Conservation (phyloP, 2,113 vertebrate species). For the Salvelinus sp. region DNA sequence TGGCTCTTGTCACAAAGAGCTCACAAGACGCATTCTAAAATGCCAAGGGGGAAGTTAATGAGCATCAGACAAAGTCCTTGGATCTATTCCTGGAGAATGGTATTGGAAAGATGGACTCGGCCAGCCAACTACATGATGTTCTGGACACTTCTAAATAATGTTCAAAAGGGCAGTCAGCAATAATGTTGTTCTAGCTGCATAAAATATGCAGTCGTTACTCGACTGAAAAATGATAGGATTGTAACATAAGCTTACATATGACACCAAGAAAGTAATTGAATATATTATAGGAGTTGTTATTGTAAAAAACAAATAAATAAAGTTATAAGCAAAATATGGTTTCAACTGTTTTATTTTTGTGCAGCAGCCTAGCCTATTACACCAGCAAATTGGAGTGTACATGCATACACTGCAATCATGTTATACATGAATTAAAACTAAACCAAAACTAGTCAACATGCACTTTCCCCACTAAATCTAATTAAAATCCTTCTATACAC, state of each 20-base stretch:
- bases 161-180: conserved; percentile 86
- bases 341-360: too few relatives aligned
- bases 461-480: not conserved
- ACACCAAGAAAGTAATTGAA: not conserved
- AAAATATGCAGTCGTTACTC: not conserved
- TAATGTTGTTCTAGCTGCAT: conserved; percentile 18
- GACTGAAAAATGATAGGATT: not conserved
- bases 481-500: not conserved
- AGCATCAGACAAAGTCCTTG: conserved; percentile 89
- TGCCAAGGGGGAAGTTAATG: conserved; percentile 96
- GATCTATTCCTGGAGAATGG: conserved; percentile 86
- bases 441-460: too few relatives aligned
- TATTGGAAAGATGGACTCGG: conserved; percentile 81
- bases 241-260: not conserved
- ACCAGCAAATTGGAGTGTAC: not conserved
- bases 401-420: not conserved
- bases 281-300: not conserved
- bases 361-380: not conserved
- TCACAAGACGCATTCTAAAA: conserved; percentile 87
- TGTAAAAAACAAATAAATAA: too few relatives aligned
- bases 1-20: conserved; percentile 90
- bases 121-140: conserved; percentile 66
- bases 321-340: too few relatives aligned
- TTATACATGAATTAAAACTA: too few relatives aligned
- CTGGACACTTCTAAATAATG: conserved; percentile 82